Evolutionary conservation across 2,797 vertebrate genomes (phyloP), one percentile per base, ranked within the genome.

Genomic region (Caiman crocodilus): DNA sequence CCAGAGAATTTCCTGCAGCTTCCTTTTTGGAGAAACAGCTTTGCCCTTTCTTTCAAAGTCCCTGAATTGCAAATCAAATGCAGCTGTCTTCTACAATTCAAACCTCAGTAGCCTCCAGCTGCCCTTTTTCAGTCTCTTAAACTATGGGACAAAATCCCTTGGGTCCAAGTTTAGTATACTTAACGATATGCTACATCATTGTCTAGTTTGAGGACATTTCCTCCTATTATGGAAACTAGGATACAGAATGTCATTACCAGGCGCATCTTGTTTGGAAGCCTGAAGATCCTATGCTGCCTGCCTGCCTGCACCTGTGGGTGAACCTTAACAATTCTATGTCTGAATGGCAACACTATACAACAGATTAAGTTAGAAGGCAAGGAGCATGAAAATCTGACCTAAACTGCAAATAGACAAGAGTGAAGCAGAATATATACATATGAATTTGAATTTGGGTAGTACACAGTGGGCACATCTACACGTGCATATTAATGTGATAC

Each of bases 11-110:
- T n/a, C 63, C 18, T 57, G 28, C 0, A 3, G 4, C 73, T 87
- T 90, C 83, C 65, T 87, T 90, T 79, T 75, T 84, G 64, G 83
- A 76, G 89, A 89, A 93, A 78, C 35, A 50, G 3, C 28, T 64
- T 50, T 75, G 14, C 14, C 82, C n/a, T 77, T 84, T 75, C 73
- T 82, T 23, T 50, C 71, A 55, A 87, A 84, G 21, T 71, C 23
- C 64, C 10, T 16, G 57, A 28, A 57, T 75, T 56, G 60, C 18
- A 86, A 89, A 26, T n/a, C 57, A 84, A 89, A 87, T 87, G 25
- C 57, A 23, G 2, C 32, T 93, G n/a, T 84, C 85, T 63, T 23
- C 56, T 71, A 30, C 78, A 50, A 71, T 76, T 57, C 55, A 71
- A 20, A 26, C 15, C 59, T 35, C 76, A 64, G 25, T 26, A 50